Conservation (phyloP, 2,797 vertebrate genomes). For the Phaenicophaeus curvirostris region DNA sequence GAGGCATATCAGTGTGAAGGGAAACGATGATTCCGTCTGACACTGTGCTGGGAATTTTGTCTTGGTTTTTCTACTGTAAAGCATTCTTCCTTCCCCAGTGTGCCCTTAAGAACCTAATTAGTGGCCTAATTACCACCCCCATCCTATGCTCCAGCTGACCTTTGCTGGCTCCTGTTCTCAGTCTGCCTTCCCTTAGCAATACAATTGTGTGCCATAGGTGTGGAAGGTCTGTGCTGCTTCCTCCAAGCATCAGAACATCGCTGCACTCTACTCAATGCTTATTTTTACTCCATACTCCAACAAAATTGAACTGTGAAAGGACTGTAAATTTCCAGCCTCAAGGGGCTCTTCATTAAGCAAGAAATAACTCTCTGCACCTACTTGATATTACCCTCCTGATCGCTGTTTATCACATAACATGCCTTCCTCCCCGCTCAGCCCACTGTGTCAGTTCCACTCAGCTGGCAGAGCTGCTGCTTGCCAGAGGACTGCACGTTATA, state of each 20-base stretch:
- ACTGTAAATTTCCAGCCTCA: slow-evolving; percentile 10
- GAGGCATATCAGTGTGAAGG: neutral
- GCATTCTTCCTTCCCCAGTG: neutral
- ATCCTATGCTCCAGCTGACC: neutral
- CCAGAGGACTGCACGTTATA: neutral
- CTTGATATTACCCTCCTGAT: neutral
- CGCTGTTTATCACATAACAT: neutral
- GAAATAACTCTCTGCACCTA: slow-evolving; percentile 24
- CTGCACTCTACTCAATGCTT: rapidly evolving
- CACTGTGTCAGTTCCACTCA: neutral
- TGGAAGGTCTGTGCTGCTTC: neutral
- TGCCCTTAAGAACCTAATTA: slow-evolving; percentile 46
- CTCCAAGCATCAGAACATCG: rapidly evolving
- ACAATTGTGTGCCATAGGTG: rapidly evolving
- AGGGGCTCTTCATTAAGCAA: slow-evolving; percentile 43
- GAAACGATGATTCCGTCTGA: neutral
- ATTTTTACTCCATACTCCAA: neutral
- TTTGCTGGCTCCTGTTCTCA: neutral
- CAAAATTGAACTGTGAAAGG: neutral
- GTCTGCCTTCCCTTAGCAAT: neutral
- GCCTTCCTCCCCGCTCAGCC: neutral
- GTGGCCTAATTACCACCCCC: slow-evolving; percentile 6
- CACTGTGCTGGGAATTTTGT: neutral
- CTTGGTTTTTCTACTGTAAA: neutral
- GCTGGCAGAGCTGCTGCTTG: neutral